Base-by-base conservation (phyloP, 1,140 invertebrate species). In the Aphis craccivora region DNA sequence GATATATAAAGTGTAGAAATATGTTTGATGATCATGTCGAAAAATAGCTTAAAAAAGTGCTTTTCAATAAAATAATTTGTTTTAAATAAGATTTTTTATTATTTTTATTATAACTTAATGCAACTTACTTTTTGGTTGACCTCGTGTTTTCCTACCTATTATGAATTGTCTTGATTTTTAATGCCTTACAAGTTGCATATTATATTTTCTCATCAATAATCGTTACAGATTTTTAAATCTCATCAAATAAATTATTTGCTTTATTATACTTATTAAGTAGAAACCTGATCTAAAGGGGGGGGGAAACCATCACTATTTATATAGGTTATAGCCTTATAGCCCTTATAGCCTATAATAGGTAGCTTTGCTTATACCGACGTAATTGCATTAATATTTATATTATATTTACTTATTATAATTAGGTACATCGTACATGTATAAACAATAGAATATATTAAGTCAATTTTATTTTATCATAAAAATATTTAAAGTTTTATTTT, bases 1-100 rank as follows among this genome's bases (percentile, higher is more conserved):
- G 88, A 93, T 93, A 89, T 94, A 90, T 76, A 30, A 94, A 94
- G 92, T 94, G 94, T 94, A 91, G 90, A 83, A 91, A 93, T 14
- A 90, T 94, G 86, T 43, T 94, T 94, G 94, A 90, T 67, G 94
- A 94, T 37, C 37, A 81, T 81, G 20, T 37, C 9, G 11, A 84
- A 84, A 84, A 43, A 43, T 43, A 84, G 1, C 7, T 43, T 43
- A 23, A 40, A 43, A 43, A 51, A 8, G 40, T 30, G 43, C 40
- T 84, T 43, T 84, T 25, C 23, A 84, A 43, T 43, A 76, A 76
- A 76, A 76, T 43, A 25, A 84, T 11, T 25, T 84, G 20, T 43
- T 51, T 51, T 51, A 51, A 20, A 51, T 18, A 1, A 45, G 9
- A 45, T 8, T 84, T 40, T 43, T 43, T 43, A 20, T 43, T 84